Evolutionary conservation across 2,888 invertebrate species (phyloP).

Genomic region (Chloroclysta siterata): DNA sequence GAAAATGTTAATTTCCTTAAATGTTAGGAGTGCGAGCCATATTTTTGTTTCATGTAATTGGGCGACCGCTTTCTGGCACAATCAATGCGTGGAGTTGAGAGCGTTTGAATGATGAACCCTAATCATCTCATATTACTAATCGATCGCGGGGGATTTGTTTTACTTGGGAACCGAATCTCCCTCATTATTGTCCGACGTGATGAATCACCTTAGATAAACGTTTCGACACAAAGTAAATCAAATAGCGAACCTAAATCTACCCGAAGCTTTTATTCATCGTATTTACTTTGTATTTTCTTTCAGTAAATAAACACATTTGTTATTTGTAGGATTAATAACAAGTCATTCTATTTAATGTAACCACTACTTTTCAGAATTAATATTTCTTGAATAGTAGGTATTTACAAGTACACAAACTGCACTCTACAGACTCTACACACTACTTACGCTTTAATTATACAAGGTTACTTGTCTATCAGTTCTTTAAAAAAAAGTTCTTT

Average conservation of each 20-base stretch:
- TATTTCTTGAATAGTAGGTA: not conserved
- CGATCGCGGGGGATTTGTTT: slow-evolving; percentile 75
- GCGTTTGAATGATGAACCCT: slow-evolving; percentile 55
- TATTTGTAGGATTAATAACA: slow-evolving; percentile 48
- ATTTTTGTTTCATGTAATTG: slow-evolving; percentile 33
- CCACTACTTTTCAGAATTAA: slow-evolving; percentile 2
- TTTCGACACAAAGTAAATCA: slow-evolving; percentile 74
- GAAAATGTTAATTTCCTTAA: slow-evolving; percentile 38
- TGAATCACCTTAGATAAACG: slow-evolving; percentile 79
- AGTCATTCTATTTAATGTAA: slow-evolving; percentile 59
- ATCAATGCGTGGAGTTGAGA: slow-evolving; percentile 22
- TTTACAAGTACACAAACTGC: too few relatives aligned
- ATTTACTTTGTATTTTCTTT: slow-evolving; percentile 65
- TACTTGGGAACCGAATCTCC: slow-evolving; percentile 69
- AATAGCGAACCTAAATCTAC: slow-evolving; percentile 54
- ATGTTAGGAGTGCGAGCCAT: slow-evolving; percentile 35
- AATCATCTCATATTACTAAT: slow-evolving; percentile 76
- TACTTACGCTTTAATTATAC: too few relatives aligned
- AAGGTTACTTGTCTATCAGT: too few relatives aligned
- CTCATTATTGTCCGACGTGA: slow-evolving; percentile 76
- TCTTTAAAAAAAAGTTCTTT: too few relatives aligned
- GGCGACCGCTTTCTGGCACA: slow-evolving; percentile 18
- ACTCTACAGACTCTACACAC: too few relatives aligned
- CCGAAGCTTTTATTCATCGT: slow-evolving; percentile 64
- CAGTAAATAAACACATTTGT: slow-evolving; percentile 41